These are phyloP conservation scores for Crocidura indochinensis DNA, from an alignment of 2,797 vertebrate genomes.

Conservation along the genomic window DNA sequence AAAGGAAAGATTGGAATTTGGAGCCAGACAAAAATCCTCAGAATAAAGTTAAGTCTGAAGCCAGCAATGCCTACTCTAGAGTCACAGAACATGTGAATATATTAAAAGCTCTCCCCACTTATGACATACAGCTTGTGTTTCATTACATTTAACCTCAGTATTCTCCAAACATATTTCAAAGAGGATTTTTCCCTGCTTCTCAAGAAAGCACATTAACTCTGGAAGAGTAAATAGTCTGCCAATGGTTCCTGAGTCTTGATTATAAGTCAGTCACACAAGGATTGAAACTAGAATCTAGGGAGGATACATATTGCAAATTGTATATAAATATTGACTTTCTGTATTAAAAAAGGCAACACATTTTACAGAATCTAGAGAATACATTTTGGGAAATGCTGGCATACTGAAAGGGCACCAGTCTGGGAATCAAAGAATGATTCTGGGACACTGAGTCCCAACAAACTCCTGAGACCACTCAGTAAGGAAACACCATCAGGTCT, in stretches of 20 bases:
- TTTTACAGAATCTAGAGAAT: not conserved
- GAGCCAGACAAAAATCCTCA: not conserved
- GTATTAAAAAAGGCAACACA: not conserved
- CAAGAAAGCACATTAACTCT: conserved; percentile 20
- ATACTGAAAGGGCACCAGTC: not conserved
- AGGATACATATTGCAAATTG: not conserved
- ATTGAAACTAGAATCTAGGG: not conserved
- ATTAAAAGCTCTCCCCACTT: not conserved
- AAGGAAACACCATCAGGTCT: not conserved
- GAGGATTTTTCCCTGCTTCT: not conserved
- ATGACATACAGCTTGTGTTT: not conserved
- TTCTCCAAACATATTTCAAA: conserved; percentile 1
- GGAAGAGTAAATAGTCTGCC: not conserved
- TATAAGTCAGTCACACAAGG: not conserved
- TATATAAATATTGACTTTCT: not conserved
- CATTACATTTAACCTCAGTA: conserved; percentile 11
- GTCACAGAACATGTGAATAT: not conserved
- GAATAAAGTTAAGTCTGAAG: not conserved
- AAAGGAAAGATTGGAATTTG: not conserved
- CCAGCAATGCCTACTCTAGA: not conserved
- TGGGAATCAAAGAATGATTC: not conserved
- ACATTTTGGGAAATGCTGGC: not conserved
- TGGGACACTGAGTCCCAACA: not conserved
- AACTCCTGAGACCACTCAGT: not conserved
- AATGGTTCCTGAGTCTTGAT: not conserved